These are phyloP conservation scores for Lycocorax pyrrhopterus DNA, from an alignment of 2,113 vertebrate species.

Conservation along the genomic window DNA sequence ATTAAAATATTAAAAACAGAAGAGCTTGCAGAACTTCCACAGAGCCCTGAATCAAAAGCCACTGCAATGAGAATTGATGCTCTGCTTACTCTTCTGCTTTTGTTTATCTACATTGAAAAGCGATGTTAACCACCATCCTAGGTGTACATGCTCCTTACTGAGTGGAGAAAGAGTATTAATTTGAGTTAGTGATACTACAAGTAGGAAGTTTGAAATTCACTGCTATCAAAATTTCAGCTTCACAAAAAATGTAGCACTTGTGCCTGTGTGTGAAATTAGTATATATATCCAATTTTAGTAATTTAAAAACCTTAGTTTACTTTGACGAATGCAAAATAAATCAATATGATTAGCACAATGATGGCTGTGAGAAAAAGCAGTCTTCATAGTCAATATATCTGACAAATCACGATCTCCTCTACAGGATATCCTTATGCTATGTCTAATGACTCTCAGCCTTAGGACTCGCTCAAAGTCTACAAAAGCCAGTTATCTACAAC, in stretches of 20 bases:
- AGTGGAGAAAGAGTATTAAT: neutral
- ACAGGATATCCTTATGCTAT: neutral
- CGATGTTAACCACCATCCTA: neutral
- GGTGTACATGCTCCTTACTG: neutral
- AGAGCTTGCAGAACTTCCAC: neutral
- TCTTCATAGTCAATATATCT: neutral
- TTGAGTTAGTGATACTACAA: neutral
- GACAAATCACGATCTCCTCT: neutral
- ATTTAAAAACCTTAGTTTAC: neutral
- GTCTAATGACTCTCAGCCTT: neutral
- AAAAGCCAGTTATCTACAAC: neutral
- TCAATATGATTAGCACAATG: neutral
- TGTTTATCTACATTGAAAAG: neutral
- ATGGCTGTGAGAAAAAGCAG: neutral
- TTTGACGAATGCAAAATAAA: constrained; percentile 14
- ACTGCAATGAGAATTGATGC: neutral
- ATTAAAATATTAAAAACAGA: neutral
- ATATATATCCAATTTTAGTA: neutral
- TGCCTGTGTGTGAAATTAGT: neutral
- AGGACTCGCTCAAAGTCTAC: neutral
- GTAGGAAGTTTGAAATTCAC: neutral
- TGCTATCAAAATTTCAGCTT: neutral
- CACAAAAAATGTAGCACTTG: neutral
- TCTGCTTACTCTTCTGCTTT: neutral
- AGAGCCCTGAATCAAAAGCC: neutral